A percentile compares a stretch with the other conserved stretches of the same genome.
Evolutionary conservation across 1,140 invertebrate genomes (phyloP).

Genomic region (Drosophila tsacasi): DNA sequence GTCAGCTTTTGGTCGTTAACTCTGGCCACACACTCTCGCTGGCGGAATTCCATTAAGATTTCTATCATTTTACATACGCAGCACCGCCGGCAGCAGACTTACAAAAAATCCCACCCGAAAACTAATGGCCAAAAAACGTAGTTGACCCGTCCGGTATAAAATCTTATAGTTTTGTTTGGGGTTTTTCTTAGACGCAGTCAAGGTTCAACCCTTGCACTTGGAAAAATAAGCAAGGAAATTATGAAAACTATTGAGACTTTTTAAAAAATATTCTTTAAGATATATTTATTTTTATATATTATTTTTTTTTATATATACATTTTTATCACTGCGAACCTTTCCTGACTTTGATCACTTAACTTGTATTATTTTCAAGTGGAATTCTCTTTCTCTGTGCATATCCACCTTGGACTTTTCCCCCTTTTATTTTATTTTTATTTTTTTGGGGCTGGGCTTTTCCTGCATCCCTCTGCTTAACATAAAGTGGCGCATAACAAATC

Average conservation of each 20-base stretch:
- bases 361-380: background rate
- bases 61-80: conserved; percentile 76
- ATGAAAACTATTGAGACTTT: rapidly evolving
- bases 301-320: background rate
- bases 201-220: conserved; percentile 52
- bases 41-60: conserved; percentile 79
- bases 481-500: conserved; percentile 84
- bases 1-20: conserved; percentile 60
- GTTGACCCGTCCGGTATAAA: conserved; percentile 72
- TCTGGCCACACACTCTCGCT: conserved; percentile 41
- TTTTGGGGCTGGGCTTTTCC: conserved; percentile 8
- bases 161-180: conserved; percentile 72
- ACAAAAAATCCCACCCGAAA: conserved; percentile 45
- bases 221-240: background rate
- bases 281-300: background rate
- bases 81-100: conserved; percentile 17
- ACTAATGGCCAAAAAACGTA: conserved; percentile 66
- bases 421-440: conserved; percentile 9
- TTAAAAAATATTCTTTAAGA: background rate
- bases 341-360: background rate
- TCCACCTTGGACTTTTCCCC: conserved; percentile 18
- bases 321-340: too few species aligned
- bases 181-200: conserved; percentile 5
- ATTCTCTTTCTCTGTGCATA: background rate
- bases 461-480: conserved; percentile 60